Evolutionary conservation across 1,140 invertebrate genomes (phyloP).

Genomic region (Halesus radiatus): DNA sequence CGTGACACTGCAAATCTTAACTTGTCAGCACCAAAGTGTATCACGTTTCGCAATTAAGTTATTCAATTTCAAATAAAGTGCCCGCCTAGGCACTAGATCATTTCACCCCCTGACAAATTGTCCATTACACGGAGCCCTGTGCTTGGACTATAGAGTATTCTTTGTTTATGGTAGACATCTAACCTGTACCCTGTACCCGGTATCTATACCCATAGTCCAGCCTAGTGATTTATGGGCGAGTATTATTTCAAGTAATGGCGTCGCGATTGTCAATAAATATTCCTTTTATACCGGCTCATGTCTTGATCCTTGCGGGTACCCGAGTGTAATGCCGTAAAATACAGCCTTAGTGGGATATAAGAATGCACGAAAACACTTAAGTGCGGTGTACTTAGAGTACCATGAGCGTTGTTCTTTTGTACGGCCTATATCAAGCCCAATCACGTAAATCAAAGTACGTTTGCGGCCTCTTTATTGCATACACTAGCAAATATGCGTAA

Average conservation of each 20-base stretch:
- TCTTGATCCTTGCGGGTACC: background rate
- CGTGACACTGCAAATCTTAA: constrained; percentile 10
- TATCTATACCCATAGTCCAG: background rate
- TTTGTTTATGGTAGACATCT: constrained; percentile 10
- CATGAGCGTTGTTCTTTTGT: no score
- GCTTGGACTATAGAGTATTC: background rate
- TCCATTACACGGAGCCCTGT: background rate
- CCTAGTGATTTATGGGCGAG: background rate
- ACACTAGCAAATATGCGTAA: no score
- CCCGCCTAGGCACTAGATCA: background rate
- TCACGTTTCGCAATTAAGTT: constrained; percentile 16
- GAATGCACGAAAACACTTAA: no score
- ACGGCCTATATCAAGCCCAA: no score
- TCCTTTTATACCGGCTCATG: constrained; percentile 25
- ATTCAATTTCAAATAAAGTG: constrained; percentile 30
- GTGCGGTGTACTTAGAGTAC: no score
- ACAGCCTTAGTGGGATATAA: background rate
- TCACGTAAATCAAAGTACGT: no score
- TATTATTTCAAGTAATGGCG: constrained; percentile 20
- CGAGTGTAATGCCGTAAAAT: background rate
- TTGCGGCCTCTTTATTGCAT: no score
- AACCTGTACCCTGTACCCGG: background rate
- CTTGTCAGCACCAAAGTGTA: constrained; percentile 20
- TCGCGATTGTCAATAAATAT: constrained; percentile 16
- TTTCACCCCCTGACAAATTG: constrained; percentile 29